Conservation (phyloP, 2,888 invertebrate species). For the Acanthoscelides obtectus region DNA sequence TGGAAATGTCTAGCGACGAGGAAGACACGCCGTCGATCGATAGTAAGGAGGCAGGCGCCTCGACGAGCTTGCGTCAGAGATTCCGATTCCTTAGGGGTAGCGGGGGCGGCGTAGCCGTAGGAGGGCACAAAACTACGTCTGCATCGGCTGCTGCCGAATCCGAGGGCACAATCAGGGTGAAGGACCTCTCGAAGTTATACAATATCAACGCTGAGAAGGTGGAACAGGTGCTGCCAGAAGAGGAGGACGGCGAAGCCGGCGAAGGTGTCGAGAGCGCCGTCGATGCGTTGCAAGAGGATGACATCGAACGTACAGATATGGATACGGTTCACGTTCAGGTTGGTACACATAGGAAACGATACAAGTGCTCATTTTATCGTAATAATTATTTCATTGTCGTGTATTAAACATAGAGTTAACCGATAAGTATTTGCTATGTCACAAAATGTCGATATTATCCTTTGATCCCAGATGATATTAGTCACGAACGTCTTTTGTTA, state of each 20-base stretch:
- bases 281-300: conserved; percentile 38
- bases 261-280: conserved; percentile 43
- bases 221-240: conserved; percentile 33
- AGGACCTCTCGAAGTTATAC: conserved; percentile 36
- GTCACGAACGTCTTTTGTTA: background rate
- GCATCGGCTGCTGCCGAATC: conserved; percentile 10
- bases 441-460: too few species aligned
- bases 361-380: too few species aligned
- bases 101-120: background rate
- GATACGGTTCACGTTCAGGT: too few species aligned
- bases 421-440: too few species aligned
- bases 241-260: conserved; percentile 23
- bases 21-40: conserved; percentile 43
- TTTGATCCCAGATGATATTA: too few species aligned
- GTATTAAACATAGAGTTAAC: too few species aligned
- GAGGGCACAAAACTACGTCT: conserved; percentile 9
- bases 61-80: conserved; percentile 28
- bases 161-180: conserved; percentile 33
- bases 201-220: conserved; percentile 39
- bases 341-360: too few species aligned
- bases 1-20: conserved; percentile 48
- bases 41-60: conserved; percentile 24
- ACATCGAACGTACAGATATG: too few species aligned
- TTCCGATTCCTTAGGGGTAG: conserved; percentile 29
- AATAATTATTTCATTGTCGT: too few species aligned